Evolutionary conservation across 2,888 invertebrate species (phyloP), one percentile per base, ranked within the genome.

Genomic region (Sturmia bella): DNA sequence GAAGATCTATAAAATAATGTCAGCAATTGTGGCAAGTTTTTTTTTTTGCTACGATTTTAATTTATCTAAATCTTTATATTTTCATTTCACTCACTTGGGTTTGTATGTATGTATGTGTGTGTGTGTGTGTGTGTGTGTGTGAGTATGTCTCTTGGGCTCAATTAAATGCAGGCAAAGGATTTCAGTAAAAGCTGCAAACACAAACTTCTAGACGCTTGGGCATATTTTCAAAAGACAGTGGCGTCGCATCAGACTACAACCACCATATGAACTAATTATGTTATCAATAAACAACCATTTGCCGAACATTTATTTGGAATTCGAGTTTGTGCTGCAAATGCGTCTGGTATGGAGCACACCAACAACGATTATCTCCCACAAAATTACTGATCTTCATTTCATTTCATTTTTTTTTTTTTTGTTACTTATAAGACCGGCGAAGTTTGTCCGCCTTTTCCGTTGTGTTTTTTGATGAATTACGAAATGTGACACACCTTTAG

Each of bases 401-500:
- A 13, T 24, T 63, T 57, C 24, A 12, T 45, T 52, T 75, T 50
- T 70, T 74, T 74, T 76, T 61, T 64, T 80, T 79, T 68, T 56
- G 24, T 64, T 41, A 64, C 39, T 77, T 32, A 32, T 32, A 7
- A 69, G 63, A 57, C 39, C 77, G 61, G 57, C 70, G 45, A 64
- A 77, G 61, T 74, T 50, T 80, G 82, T 84, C 76, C 77, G 80
- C 82, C 77, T 79, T 64, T 83, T 64, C 37, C 68, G 43, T 61
- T 72, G 45, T 37, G 43, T 12, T 57, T 83, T 54, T 82, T 84
- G 84, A 84, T 84, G 83, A 84, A 83, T 83, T 84, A 84, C 83
- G 78, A 85, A 85, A 84, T 84, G 82, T 72, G 84, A 83, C 85
- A 85, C 85, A 84, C 84, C 84, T 80, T 84, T 57, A 77, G 80